These are phyloP conservation scores for Notamacropus eugenii DNA, from an alignment of 2,797 vertebrate genomes.

Conservation along the genomic window DNA sequence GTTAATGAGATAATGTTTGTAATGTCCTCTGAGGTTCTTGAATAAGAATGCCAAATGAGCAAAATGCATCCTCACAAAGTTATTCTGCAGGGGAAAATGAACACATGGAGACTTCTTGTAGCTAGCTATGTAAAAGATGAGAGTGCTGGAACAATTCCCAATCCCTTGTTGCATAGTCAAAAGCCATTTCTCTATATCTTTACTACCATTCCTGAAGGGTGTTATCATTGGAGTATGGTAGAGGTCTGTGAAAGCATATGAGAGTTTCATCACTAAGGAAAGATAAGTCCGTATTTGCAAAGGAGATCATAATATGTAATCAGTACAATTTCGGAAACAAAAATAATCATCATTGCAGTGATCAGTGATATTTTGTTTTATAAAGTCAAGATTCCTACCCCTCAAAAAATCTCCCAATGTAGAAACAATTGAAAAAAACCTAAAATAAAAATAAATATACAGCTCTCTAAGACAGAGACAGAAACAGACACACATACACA, in stretches of 20 bases:
- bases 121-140: neutral
- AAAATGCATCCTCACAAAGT: neutral
- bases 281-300: neutral
- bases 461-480: too few relatives aligned
- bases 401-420: neutral
- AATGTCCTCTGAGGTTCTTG: slow-evolving; percentile 21
- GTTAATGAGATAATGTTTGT: slow-evolving; percentile 12
- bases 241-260: slow-evolving; percentile 9
- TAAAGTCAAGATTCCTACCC: neutral
- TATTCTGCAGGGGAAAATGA: neutral
- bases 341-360: neutral
- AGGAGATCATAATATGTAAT: neutral
- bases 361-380: neutral
- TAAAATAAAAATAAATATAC: neutral
- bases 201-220: neutral
- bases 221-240: neutral
- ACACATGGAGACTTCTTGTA: neutral
- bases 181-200: neutral
- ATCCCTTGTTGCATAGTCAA: neutral
- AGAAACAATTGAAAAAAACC: neutral
- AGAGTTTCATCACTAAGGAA: neutral
- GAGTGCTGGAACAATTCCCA: neutral
- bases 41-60: neutral
- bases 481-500: too few relatives aligned
- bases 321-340: neutral